phyloP scores from a whole-genome alignment of 2,888 invertebrate genomes.

The Caradrina kadenii region DNA sequence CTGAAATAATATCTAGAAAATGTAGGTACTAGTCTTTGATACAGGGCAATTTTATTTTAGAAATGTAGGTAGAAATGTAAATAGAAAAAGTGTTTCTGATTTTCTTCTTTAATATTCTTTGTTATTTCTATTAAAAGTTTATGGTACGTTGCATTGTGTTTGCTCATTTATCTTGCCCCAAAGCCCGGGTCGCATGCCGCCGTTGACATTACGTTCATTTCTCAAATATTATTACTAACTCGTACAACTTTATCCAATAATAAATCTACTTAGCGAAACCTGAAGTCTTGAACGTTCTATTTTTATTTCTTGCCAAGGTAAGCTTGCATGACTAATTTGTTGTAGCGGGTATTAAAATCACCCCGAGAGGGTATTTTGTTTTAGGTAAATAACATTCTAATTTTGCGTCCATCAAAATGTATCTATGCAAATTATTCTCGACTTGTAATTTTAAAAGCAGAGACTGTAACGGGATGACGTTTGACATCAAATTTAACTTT shows the following conservation, averaged over 20 bases:
- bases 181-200: constrained; percentile 79
- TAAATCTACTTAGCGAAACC: constrained; percentile 75
- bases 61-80: constrained; percentile 15
- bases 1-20: constrained; percentile 47
- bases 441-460: neutral
- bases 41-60: constrained; percentile 27
- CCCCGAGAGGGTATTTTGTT: constrained; percentile 28
- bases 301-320: constrained; percentile 61
- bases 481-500: constrained; percentile 23
- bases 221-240: constrained; percentile 85
- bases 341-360: constrained; percentile 49
- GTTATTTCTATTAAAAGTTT: constrained; percentile 52
- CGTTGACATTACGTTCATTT: constrained; percentile 86
- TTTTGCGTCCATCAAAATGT: constrained; percentile 14
- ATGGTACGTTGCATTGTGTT: constrained; percentile 75
- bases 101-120: constrained; percentile 31
- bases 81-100: neutral
- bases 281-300: constrained; percentile 63
- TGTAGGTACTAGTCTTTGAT: constrained; percentile 13
- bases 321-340: constrained; percentile 69
- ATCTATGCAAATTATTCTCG: neutral
- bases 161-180: constrained; percentile 83
- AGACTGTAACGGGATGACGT: neutral
- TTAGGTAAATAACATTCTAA: constrained; percentile 22
- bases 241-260: constrained; percentile 79